A percentile compares a stretch with the other conserved stretches of the same genome.
Evolutionary conservation across 2,797 vertebrate species (phyloP).

Genomic region (Stomatorhinus walkeri): DNA sequence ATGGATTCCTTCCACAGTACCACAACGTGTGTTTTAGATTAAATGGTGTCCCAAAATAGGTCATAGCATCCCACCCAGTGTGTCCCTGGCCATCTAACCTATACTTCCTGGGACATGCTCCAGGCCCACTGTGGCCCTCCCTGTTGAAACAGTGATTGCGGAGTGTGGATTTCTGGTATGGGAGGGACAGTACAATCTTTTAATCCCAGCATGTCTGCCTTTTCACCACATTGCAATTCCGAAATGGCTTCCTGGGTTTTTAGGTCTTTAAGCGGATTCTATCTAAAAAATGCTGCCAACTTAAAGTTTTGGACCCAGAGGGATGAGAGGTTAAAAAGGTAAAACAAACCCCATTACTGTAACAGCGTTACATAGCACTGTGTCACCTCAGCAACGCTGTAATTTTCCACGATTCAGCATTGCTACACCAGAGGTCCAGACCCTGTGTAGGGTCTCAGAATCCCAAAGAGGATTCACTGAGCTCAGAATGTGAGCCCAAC

Average conservation of each 20-base stretch:
- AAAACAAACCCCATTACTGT: constrained; percentile 3
- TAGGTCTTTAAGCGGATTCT: neutral
- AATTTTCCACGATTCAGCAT: neutral
- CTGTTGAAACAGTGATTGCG: neutral
- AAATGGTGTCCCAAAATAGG: neutral
- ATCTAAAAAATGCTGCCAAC: neutral
- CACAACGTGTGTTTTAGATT: neutral
- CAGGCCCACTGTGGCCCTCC: neutral
- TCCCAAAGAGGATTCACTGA: neutral
- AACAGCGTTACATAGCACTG: neutral
- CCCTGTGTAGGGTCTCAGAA: neutral
- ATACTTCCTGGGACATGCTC: neutral
- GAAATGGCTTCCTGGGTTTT: neutral
- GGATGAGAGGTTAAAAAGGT: neutral
- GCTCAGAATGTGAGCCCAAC: neutral
- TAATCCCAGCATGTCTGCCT: neutral
- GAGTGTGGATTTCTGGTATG: neutral
- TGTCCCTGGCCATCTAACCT: neutral
- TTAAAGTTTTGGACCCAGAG: neutral
- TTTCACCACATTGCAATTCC: neutral
- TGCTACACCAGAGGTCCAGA: neutral
- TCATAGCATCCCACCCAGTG: neutral
- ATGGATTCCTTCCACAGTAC: neutral
- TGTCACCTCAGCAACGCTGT: neutral
- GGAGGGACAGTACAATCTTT: neutral